These are phyloP conservation scores for Ellobium chinense DNA, from an alignment of 2,888 invertebrate species.

Conservation along the genomic window DNA sequence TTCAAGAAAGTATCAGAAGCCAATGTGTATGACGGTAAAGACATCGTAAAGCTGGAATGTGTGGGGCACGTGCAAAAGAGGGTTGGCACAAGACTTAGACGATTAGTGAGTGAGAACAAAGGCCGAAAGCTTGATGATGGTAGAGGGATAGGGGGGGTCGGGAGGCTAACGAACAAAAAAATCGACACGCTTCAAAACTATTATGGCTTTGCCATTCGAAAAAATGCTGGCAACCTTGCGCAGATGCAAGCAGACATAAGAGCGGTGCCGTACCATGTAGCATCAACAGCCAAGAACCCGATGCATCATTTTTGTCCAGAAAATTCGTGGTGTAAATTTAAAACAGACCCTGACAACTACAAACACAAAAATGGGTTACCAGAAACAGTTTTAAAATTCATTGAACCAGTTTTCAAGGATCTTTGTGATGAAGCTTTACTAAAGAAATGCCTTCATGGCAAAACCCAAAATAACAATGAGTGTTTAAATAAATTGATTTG, in stretches of 20 bases:
- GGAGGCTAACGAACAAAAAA: slow-evolving; percentile 14
- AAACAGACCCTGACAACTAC: background rate
- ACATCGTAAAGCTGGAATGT: slow-evolving; percentile 29
- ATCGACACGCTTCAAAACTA: slow-evolving; percentile 2
- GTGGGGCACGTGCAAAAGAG: slow-evolving; percentile 40
- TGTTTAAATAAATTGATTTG: slow-evolving; percentile 8
- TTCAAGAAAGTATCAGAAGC: slow-evolving; percentile 21
- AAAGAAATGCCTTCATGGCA: slow-evolving; percentile 11
- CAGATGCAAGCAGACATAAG: slow-evolving; percentile 6
- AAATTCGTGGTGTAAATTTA: background rate
- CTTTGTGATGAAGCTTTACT: background rate
- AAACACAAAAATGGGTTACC: slow-evolving; percentile 10
- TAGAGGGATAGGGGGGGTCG: slow-evolving; percentile 3
- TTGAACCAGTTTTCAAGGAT: background rate
- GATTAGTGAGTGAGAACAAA: background rate
- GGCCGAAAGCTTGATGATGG: slow-evolving; percentile 24
- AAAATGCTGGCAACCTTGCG: background rate
- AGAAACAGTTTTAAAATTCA: background rate
- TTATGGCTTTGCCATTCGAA: background rate
- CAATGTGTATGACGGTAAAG: slow-evolving; percentile 3
- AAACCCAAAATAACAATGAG: slow-evolving; percentile 9
- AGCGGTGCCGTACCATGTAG: background rate
- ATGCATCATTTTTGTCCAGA: background rate
- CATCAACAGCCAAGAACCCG: background rate
- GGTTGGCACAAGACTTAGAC: background rate